Evolutionary conservation across 2,113 vertebrate genomes (phyloP).

Genomic region (Sorex fumeus): DNA sequence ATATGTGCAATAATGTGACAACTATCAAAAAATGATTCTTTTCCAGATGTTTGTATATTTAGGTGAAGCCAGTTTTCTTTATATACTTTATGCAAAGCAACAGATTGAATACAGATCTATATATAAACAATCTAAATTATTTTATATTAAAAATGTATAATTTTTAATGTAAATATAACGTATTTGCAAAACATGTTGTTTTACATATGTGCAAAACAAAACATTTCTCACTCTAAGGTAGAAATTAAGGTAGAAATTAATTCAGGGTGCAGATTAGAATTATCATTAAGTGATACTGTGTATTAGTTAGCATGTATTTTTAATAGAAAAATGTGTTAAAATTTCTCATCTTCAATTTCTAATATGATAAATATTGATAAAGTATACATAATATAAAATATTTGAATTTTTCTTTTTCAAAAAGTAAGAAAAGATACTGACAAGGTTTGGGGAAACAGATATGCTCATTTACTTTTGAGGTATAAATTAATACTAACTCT

Average conservation of each 20-base stretch:
- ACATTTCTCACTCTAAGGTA: neutral
- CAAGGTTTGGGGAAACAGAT: neutral
- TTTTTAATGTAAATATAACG: too few species aligned
- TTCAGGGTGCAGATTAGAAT: neutral
- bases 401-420: neutral
- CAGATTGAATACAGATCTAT: neutral
- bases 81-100: constrained; percentile 11
- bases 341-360: constrained; percentile 4
- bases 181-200: neutral
- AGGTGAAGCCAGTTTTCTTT: neutral
- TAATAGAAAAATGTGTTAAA: neutral
- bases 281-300: neutral
- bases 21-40: neutral
- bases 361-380: neutral
- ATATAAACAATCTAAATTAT: neutral
- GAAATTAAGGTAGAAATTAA: neutral
- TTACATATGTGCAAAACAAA: neutral
- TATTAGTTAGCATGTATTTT: neutral
- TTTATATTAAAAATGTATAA: neutral
- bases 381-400: neutral
- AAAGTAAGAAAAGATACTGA: neutral
- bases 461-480: neutral
- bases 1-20: neutral
- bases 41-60: neutral
- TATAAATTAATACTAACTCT: neutral